These are phyloP conservation scores for Vombatus ursinus DNA, from an alignment of 2,113 vertebrate species.

Conservation along the genomic window DNA sequence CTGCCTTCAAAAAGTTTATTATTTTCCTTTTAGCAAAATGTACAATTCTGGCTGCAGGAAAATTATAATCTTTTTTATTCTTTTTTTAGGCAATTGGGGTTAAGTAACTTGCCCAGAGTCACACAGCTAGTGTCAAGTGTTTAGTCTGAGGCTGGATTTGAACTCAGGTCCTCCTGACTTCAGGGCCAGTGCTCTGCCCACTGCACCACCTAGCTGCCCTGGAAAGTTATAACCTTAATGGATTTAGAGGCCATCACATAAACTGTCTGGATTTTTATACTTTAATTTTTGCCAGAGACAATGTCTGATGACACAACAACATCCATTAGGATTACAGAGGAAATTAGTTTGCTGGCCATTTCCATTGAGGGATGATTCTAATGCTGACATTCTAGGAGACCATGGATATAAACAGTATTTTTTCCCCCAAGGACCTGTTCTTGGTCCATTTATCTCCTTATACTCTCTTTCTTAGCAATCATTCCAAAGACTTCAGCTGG, in stretches of 20 bases:
- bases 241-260: not conserved
- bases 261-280: not conserved
- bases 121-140: too few relatives aligned
- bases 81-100: too few relatives aligned
- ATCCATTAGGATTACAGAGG: not conserved
- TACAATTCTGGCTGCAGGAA: not conserved
- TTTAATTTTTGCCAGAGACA: not conserved
- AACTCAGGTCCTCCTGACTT: too few relatives aligned
- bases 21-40: slow-evolving; percentile 4
- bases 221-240: not conserved
- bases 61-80: not conserved
- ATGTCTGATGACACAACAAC: not conserved
- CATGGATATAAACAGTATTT: not conserved
- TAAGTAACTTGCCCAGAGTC: too few relatives aligned
- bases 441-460: too few relatives aligned
- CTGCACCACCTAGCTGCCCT: too few relatives aligned
- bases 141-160: too few relatives aligned
- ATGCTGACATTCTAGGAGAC: not conserved
- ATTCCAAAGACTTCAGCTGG: too few relatives aligned
- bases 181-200: too few relatives aligned
- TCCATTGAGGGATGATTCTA: not conserved
- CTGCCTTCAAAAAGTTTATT: not conserved
- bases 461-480: too few relatives aligned
- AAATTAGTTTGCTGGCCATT: not conserved
- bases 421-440: not conserved